Evolutionary conservation across 1,140 invertebrate genomes (phyloP).

Genomic region (Anastrepha obliqua): DNA sequence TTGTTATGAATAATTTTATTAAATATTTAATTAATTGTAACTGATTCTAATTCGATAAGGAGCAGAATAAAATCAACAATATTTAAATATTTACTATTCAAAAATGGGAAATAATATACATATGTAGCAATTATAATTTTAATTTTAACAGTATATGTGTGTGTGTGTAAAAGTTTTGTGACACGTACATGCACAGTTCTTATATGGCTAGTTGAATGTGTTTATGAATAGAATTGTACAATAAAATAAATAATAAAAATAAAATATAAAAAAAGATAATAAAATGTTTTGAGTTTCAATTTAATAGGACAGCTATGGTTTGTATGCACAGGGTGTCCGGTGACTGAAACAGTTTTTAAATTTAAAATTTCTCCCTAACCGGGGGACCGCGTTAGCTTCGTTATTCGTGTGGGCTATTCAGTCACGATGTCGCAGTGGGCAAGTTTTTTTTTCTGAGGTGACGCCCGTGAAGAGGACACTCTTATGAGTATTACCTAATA

Average conservation of each 20-base stretch:
- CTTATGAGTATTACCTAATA: no score
- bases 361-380: no score
- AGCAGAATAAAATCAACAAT: neutral
- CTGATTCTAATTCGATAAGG: neutral
- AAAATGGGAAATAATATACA: neutral
- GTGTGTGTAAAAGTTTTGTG: constrained; percentile 1
- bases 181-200: neutral
- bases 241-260: constrained; percentile 22
- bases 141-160: neutral
- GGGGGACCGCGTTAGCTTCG: no score
- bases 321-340: no score
- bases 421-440: no score
- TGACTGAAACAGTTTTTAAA: no score
- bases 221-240: neutral
- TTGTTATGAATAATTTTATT: neutral
- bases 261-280: neutral
- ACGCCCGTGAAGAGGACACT: no score
- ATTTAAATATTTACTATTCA: constrained; percentile 12
- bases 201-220: constrained; percentile 1
- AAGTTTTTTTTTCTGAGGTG: no score
- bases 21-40: neutral
- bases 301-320: no score
- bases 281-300: no score
- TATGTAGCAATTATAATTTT: neutral
- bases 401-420: no score